Conservation (phyloP, 23 tunicate genomes). For the Corella eumyota region DNA sequence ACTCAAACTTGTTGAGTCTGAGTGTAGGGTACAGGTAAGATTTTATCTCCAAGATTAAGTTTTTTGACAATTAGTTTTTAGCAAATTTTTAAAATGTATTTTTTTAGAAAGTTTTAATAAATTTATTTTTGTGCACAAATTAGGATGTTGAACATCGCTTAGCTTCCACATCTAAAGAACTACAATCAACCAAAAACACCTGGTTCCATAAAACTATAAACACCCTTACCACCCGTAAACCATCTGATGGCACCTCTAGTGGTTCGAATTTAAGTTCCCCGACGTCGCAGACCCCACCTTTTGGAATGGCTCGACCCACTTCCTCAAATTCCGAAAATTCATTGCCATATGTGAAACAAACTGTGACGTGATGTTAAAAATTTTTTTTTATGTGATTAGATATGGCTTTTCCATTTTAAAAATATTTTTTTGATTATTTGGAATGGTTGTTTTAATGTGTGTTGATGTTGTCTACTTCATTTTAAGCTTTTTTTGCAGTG, state of each 20-base stretch:
- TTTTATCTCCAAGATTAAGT: not conserved
- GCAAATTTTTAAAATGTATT: no score
- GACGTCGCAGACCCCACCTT: constrained; percentile 3
- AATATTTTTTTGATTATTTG: no score
- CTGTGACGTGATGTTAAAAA: no score
- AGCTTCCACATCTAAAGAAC: constrained; percentile 28
- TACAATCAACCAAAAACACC: constrained; percentile 62
- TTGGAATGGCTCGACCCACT: constrained; percentile 2
- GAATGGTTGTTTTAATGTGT: no score
- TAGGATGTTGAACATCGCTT: constrained; percentile 79
- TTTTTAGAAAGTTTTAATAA: no score
- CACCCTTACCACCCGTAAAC: constrained; percentile 36
- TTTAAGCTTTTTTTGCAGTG: no score
- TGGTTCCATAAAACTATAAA: constrained; percentile 91
- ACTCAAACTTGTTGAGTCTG: constrained; percentile 71
- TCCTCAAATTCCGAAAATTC: not conserved
- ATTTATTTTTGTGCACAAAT: no score
- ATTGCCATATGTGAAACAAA: not conserved
- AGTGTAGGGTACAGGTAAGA: constrained; percentile 75
- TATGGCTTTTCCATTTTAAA: no score
- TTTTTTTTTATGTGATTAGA: no score
- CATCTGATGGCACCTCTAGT: not conserved
- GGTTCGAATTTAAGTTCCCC: not conserved
- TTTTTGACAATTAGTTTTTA: not conserved
- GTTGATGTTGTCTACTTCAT: no score